Conservation (phyloP, 2,113 vertebrate species). For the Anthoscopus minutus region DNA sequence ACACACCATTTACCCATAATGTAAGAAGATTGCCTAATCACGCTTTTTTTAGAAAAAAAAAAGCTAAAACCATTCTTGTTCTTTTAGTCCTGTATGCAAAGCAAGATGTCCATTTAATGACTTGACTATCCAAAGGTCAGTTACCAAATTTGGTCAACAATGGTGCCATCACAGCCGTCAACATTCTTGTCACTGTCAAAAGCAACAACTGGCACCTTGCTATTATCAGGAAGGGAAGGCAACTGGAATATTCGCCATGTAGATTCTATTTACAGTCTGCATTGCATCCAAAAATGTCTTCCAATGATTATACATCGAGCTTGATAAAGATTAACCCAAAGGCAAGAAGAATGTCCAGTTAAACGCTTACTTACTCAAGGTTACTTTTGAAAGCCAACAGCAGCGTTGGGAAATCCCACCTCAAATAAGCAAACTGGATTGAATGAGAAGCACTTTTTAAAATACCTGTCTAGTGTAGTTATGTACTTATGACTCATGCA, state of each 20-base stretch:
- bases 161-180: constrained; percentile 77
- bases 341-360: constrained; percentile 41
- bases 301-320: constrained; percentile 48
- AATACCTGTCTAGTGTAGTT: background rate
- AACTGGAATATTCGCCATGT: constrained; percentile 72
- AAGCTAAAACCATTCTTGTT: background rate
- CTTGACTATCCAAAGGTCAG: constrained; percentile 76
- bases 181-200: constrained; percentile 81
- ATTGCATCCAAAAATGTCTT: constrained; percentile 61
- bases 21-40: background rate
- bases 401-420: constrained; percentile 33
- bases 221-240: constrained; percentile 81
- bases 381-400: constrained; percentile 40
- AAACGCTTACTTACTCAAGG: constrained; percentile 53
- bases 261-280: constrained; percentile 73
- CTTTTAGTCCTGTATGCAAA: constrained; percentile 42
- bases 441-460: constrained; percentile 10
- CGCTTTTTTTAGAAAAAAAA: background rate
- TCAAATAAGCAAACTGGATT: background rate
- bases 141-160: constrained; percentile 90
- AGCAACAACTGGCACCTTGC: constrained; percentile 87
- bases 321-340: constrained; percentile 55
- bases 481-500: background rate
- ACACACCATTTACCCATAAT: background rate
- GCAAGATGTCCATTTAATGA: constrained; percentile 62